Evolutionary conservation across 2,888 invertebrate species (phyloP).

Genomic region (Hirudinaria manillensis): DNA sequence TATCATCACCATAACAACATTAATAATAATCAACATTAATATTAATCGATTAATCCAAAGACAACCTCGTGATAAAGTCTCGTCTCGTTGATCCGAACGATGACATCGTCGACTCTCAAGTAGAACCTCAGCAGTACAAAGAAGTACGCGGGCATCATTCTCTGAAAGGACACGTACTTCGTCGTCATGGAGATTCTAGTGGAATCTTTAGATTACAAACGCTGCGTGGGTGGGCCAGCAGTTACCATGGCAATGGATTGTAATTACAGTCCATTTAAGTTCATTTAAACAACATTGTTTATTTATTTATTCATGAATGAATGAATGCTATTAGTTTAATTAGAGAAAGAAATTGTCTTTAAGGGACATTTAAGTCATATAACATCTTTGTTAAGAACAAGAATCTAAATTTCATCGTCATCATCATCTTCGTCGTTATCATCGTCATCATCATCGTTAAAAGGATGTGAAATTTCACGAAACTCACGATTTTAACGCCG

Average conservation of each 20-base stretch:
- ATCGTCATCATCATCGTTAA: too few species aligned
- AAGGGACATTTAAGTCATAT: too few species aligned
- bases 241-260: neutral
- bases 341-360: too few species aligned
- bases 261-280: too few species aligned
- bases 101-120: slow-evolving; percentile 84
- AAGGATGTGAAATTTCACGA: too few species aligned
- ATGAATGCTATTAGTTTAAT: too few species aligned
- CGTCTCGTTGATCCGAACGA: slow-evolving; percentile 81
- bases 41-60: neutral
- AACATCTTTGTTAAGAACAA: too few species aligned
- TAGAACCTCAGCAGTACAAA: slow-evolving; percentile 84
- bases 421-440: too few species aligned
- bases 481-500: slow-evolving; percentile 80
- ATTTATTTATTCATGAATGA: too few species aligned
- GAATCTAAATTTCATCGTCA: too few species aligned
- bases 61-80: slow-evolving; percentile 50
- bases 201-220: neutral
- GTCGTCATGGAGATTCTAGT: too few species aligned
- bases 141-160: slow-evolving; percentile 91
- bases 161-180: slow-evolving; percentile 58
- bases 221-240: neutral
- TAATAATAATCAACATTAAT: neutral
- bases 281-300: too few species aligned
- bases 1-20: neutral